Conservation (phyloP, 2,797 vertebrate species). For the Enteromius paludinosus region DNA sequence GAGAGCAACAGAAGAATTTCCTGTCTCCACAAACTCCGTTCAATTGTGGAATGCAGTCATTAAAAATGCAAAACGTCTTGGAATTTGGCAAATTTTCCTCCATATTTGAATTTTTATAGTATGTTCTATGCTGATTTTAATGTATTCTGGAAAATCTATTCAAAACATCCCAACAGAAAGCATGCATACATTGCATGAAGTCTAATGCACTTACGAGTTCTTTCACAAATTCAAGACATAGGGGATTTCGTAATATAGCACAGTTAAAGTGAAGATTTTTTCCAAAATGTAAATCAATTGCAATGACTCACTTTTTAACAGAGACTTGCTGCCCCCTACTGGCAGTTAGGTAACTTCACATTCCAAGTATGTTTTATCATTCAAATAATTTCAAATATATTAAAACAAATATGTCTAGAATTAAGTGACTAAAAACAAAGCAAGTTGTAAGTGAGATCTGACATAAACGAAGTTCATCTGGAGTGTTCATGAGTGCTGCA, state of each 20-base stretch:
- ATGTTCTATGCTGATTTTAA: neutral
- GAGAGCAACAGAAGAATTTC: neutral
- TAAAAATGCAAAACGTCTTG: neutral
- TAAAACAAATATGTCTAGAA: neutral
- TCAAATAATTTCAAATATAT: neutral
- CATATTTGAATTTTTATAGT: neutral
- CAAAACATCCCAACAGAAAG: too few relatives aligned
- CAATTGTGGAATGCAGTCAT: neutral
- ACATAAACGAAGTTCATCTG: neutral
- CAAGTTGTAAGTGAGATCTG: neutral
- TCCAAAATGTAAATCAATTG: too few relatives aligned
- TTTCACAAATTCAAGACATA: too few relatives aligned
- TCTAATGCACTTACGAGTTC: too few relatives aligned
- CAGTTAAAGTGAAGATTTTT: too few relatives aligned
- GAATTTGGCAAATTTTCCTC: neutral
- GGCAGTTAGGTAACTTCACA: too few relatives aligned
- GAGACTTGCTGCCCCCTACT: too few relatives aligned
- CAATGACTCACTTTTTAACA: too few relatives aligned
- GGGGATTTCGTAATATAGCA: too few relatives aligned
- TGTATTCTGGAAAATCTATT: too few relatives aligned
- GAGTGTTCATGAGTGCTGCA: neutral
- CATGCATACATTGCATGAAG: too few relatives aligned
- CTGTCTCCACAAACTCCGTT: neutral
- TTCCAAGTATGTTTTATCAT: too few relatives aligned
- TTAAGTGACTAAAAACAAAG: neutral